Percentiles rank a stretch among this genome's conserved stretches.
Evolutionary conservation across 2,888 invertebrate species (phyloP).

Genomic region (Acanthacorydalis orientalis): DNA sequence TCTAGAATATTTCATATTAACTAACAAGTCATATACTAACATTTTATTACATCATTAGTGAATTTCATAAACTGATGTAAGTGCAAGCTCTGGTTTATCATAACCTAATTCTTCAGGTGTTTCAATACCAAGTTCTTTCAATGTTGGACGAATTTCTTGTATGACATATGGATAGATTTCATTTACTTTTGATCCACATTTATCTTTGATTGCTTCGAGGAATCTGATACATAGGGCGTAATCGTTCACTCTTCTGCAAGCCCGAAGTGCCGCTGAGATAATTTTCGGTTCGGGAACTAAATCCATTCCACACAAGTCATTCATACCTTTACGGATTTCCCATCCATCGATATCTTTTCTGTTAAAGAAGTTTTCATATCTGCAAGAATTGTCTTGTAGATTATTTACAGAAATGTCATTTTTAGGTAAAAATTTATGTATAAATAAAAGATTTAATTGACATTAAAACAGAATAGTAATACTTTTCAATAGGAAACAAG

Average conservation of each 20-base stretch:
- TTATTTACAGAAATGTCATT: not conserved
- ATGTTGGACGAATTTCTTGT: slow-evolving; percentile 80
- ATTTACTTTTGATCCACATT: slow-evolving; percentile 57
- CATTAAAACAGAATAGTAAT: too few relatives aligned
- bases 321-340: slow-evolving; percentile 87
- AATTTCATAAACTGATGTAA: slow-evolving; percentile 55
- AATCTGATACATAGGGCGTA: slow-evolving; percentile 84
- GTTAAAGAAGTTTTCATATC: slow-evolving; percentile 72
- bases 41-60: slow-evolving; percentile 19
- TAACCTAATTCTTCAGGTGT: slow-evolving; percentile 94
- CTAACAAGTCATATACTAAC: too few relatives aligned
- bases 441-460: too few relatives aligned
- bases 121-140: slow-evolving; percentile 82
- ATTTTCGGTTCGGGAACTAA: slow-evolving; percentile 84
- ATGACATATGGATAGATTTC: slow-evolving; percentile 78
- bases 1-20: too few relatives aligned
- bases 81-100: slow-evolving; percentile 88
- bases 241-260: slow-evolving; percentile 89
- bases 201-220: slow-evolving; percentile 79
- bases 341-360: slow-evolving; percentile 81
- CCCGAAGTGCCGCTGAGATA: slow-evolving; percentile 69
- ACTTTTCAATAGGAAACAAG: too few relatives aligned
- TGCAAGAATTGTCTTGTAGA: slow-evolving; percentile 18
- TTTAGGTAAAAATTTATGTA: not conserved
- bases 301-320: slow-evolving; percentile 78